These are phyloP conservation scores for Gymnobelideus leadbeateri DNA, from an alignment of 2,113 vertebrate species.

Conservation along the genomic window DNA sequence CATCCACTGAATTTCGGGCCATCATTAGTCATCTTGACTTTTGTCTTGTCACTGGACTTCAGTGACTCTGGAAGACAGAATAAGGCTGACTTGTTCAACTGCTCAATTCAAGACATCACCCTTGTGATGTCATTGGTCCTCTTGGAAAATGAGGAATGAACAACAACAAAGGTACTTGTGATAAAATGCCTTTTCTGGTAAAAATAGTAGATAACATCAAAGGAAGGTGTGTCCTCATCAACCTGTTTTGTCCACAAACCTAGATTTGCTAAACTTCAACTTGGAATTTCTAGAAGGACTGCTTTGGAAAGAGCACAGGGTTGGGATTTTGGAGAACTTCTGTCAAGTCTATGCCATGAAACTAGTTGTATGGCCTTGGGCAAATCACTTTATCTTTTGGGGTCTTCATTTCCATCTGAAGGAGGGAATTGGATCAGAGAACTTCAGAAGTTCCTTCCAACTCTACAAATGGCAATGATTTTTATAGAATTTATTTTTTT, in stretches of 20 bases:
- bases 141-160: too few relatives aligned
- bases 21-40: too few relatives aligned
- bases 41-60: too few relatives aligned
- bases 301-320: background rate
- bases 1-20: too few relatives aligned
- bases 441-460: background rate
- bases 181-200: background rate
- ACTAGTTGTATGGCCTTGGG: background rate
- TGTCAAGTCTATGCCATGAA: background rate
- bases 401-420: background rate
- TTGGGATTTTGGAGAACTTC: background rate
- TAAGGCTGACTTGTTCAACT: too few relatives aligned
- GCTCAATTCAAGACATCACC: too few relatives aligned
- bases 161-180: background rate
- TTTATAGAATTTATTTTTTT: background rate
- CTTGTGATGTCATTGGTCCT: too few relatives aligned
- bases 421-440: background rate
- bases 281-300: background rate
- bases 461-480: background rate
- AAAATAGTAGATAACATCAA: background rate
- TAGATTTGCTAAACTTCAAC: background rate
- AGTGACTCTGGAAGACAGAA: too few relatives aligned
- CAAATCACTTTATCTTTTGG: background rate
- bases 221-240: background rate
- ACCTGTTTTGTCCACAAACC: too few relatives aligned